These are phyloP conservation scores for Hirudo medicinalis DNA, from an alignment of 1,140 invertebrate genomes.

Conservation along the genomic window DNA sequence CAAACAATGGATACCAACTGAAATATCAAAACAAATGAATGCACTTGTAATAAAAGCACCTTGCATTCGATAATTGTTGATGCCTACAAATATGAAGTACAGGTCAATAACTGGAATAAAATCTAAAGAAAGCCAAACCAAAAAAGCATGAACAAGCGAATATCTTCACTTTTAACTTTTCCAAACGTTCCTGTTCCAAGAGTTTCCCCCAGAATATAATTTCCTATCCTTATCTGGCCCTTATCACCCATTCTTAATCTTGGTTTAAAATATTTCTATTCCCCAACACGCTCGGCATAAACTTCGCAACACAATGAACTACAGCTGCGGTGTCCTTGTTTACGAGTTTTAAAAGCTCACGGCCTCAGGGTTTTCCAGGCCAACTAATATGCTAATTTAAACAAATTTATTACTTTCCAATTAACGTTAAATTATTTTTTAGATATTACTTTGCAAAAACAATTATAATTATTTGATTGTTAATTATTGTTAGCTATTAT, in stretches of 20 bases:
- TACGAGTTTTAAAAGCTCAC: too few relatives aligned
- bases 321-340: too few relatives aligned
- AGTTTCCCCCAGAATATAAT: slow-evolving; percentile 46
- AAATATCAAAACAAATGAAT: slow-evolving; percentile 22
- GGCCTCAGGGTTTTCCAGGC: too few relatives aligned
- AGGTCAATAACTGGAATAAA: background rate
- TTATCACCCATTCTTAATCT: slow-evolving; percentile 11
- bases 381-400: too few relatives aligned
- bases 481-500: too few relatives aligned
- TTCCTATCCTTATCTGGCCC: slow-evolving; percentile 40
- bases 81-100: background rate
- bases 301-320: too few relatives aligned
- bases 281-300: too few relatives aligned
- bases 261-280: background rate
- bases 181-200: slow-evolving; percentile 47
- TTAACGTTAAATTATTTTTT: too few relatives aligned
- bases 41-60: background rate
- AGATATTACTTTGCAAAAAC: too few relatives aligned
- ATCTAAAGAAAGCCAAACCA: background rate
- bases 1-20: slow-evolving; percentile 87
- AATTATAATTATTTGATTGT: too few relatives aligned
- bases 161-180: slow-evolving; percentile 44
- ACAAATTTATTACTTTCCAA: too few relatives aligned
- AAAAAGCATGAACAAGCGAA: background rate
- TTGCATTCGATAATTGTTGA: background rate